Conservation (phyloP, 2,113 vertebrate genomes). For the Gymnorhina tibicen region DNA sequence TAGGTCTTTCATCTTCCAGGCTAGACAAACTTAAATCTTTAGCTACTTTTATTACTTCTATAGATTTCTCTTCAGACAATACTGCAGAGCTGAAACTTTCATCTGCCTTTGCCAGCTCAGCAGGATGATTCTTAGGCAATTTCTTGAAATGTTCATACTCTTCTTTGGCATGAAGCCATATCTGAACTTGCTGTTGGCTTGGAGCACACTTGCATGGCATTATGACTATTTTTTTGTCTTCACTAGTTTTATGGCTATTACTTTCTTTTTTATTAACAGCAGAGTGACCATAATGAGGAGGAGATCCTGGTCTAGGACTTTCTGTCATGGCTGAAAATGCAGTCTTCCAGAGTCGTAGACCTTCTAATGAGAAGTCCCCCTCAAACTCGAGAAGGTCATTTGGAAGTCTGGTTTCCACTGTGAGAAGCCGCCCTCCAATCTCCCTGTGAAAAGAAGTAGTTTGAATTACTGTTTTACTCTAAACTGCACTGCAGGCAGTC, state of each 20-base stretch:
- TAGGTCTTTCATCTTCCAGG: constrained; percentile 55
- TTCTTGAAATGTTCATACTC: constrained; percentile 86
- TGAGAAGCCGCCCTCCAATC: constrained; percentile 87
- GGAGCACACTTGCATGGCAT: constrained; percentile 95
- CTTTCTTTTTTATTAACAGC: constrained; percentile 56
- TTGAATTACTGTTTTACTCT: constrained; percentile 31
- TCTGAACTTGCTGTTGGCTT: constrained; percentile 84
- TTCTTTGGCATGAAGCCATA: constrained; percentile 93
- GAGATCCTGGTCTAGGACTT: constrained; percentile 72
- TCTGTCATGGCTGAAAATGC: constrained; percentile 94
- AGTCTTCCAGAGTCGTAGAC: constrained; percentile 93
- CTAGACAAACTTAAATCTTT: constrained; percentile 47
- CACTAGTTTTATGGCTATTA: constrained; percentile 66
- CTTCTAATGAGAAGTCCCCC: constrained; percentile 90
- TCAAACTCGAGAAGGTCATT: constrained; percentile 89
- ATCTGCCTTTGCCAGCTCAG: constrained; percentile 53
- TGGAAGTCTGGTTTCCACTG: constrained; percentile 85
- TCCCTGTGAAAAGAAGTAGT: constrained; percentile 78
- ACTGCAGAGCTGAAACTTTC: constrained; percentile 27
- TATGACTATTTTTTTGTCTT: constrained; percentile 89
- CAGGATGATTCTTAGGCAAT: constrained; percentile 57
- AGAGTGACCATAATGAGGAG: constrained; percentile 60
- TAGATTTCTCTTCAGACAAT: constrained; percentile 56
- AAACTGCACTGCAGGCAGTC: neutral
- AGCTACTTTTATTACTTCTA: constrained; percentile 54